phyloP scores from a whole-genome alignment of 2,113 vertebrate genomes.

The Perca fluviatilis region DNA sequence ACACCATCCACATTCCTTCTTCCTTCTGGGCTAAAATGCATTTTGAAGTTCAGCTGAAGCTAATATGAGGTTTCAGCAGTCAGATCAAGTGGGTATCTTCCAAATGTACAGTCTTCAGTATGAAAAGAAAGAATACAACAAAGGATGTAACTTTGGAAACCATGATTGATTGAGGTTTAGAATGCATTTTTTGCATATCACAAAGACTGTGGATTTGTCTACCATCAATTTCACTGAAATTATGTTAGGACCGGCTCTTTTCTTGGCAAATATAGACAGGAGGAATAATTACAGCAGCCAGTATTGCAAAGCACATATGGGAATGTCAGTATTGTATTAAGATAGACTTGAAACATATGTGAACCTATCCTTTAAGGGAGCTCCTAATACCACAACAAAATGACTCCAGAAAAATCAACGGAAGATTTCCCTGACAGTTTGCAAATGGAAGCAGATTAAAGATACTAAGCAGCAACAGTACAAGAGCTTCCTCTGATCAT shows the following conservation, averaged over 20 bases:
- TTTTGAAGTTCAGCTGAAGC: slow-evolving; percentile 16
- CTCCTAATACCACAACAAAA: neutral
- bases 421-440: slow-evolving; percentile 45
- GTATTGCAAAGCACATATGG: slow-evolving; percentile 7
- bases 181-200: neutral
- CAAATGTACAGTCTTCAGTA: neutral
- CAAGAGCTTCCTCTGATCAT: slow-evolving; percentile 11
- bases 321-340: slow-evolving; percentile 2
- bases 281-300: slow-evolving; percentile 4
- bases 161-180: neutral
- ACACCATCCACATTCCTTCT: neutral
- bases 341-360: neutral
- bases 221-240: slow-evolving; percentile 17
- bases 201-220: slow-evolving; percentile 4
- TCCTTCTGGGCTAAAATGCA: neutral
- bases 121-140: neutral
- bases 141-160: neutral
- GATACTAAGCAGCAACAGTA: neutral
- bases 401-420: slow-evolving; percentile 40
- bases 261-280: neutral
- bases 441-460: slow-evolving; percentile 51
- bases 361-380: slow-evolving; percentile 18
- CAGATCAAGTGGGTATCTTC: neutral
- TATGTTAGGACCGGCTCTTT: neutral
- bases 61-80: neutral